Percentiles rank a stretch among this genome's conserved stretches.
Conservation (phyloP, 1,140 invertebrate species). For the Pogonus chalceus region DNA sequence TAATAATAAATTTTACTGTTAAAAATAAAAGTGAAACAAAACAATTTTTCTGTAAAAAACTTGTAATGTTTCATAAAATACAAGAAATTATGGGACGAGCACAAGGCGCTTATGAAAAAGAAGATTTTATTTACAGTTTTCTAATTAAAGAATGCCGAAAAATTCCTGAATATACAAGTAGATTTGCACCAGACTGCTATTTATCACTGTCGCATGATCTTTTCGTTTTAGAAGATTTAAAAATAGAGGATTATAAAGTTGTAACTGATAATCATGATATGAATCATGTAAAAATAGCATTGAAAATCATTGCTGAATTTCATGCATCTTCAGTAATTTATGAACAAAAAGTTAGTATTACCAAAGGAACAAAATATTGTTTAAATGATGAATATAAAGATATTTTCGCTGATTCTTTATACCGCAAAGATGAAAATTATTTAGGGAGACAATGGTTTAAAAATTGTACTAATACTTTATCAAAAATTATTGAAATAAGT, state of each 20-base stretch:
- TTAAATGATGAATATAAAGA: constrained; percentile 12
- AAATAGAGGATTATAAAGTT: neutral
- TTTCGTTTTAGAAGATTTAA: neutral
- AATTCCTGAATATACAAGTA: neutral
- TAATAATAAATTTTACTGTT: neutral
- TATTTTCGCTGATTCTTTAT: constrained; percentile 14
- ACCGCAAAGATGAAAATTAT: neutral
- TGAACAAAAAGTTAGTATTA: constrained; percentile 23
- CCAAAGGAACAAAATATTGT: constrained; percentile 10
- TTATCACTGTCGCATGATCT: neutral
- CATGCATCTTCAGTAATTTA: constrained; percentile 31
- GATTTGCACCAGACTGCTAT: neutral
- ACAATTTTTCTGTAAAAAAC: neutral
- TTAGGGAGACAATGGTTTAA: constrained; percentile 2
- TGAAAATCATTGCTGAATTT: constrained; percentile 29
- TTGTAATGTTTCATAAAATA: neutral
- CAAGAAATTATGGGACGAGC: neutral
- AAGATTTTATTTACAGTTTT: neutral
- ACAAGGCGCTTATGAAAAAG: neutral
- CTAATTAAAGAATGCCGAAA: neutral
- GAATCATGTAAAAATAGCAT: constrained; percentile 14
- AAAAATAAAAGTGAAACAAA: neutral
- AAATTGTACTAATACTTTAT: neutral
- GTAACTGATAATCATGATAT: neutral
- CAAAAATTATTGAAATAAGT: neutral